These are phyloP conservation scores for Passer montanus DNA, from an alignment of 2,113 vertebrate genomes.

Conservation along the genomic window DNA sequence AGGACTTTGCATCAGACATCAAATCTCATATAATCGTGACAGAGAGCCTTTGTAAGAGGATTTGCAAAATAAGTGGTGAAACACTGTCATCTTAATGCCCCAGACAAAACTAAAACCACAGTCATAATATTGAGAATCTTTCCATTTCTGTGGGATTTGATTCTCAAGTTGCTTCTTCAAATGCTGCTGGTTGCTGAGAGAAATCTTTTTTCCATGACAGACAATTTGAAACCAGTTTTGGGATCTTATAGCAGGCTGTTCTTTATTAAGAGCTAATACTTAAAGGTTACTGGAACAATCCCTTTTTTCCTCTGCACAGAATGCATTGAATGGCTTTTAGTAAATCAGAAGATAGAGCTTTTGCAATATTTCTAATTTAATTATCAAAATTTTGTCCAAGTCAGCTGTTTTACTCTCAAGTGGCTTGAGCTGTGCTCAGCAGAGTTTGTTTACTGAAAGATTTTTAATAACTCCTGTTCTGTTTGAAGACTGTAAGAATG, in stretches of 20 bases:
- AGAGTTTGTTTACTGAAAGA: not conserved
- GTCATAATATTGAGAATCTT: constrained; percentile 43
- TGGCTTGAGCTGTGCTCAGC: not conserved
- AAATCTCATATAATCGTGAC: not conserved
- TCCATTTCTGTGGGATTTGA: constrained; percentile 36
- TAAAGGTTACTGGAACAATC: not conserved
- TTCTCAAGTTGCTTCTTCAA: constrained; percentile 25
- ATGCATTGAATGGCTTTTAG: not conserved
- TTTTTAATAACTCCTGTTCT: constrained; percentile 4
- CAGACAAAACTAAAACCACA: constrained; percentile 46
- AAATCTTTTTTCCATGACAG: constrained; percentile 33
- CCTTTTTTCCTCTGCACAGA: not conserved
- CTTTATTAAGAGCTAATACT: not conserved
- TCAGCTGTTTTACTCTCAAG: not conserved
- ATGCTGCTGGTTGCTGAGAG: constrained; percentile 1
- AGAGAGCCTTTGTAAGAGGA: constrained; percentile 42
- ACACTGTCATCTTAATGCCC: constrained; percentile 2
- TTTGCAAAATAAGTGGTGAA: constrained; percentile 39
- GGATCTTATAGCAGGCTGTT: constrained; percentile 1
- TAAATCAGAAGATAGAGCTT: not conserved
- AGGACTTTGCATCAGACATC: not conserved
- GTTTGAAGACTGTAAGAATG: not conserved
- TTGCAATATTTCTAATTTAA: not conserved
- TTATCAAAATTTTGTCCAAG: not conserved
- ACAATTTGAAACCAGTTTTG: constrained; percentile 1